Evolutionary conservation across 2,797 vertebrate genomes (phyloP).

Genomic region (Pangasius mekongensis): DNA sequence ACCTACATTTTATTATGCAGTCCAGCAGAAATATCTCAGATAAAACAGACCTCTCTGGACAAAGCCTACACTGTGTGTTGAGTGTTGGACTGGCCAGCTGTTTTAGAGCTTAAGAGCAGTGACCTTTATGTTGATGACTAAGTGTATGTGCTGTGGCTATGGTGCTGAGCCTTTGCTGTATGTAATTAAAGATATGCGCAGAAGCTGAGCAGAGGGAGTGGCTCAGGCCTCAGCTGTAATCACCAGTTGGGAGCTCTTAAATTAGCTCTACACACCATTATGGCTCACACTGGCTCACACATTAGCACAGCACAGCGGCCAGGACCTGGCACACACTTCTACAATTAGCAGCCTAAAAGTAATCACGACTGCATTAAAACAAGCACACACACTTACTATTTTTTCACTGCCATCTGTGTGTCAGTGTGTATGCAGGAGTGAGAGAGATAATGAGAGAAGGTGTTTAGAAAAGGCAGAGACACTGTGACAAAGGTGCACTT

Average conservation of each 20-base stretch:
- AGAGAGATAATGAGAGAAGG: slow-evolving; percentile 1
- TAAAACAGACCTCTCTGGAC: slow-evolving; percentile 10
- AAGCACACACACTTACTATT: slow-evolving; percentile 25
- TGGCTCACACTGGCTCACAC: slow-evolving; percentile 66
- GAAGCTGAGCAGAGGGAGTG: slow-evolving; percentile 78
- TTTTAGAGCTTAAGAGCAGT: slow-evolving; percentile 22
- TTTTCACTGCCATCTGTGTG: slow-evolving; percentile 23
- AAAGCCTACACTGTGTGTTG: neutral
- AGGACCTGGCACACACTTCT: slow-evolving; percentile 69
- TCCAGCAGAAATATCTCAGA: neutral
- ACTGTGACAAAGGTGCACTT: neutral
- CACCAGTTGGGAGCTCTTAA: slow-evolving; percentile 81
- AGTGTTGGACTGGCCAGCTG: slow-evolving; percentile 4
- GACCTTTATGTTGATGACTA: slow-evolving; percentile 28
- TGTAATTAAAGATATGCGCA: slow-evolving; percentile 80
- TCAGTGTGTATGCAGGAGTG: slow-evolving; percentile 6
- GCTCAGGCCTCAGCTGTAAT: slow-evolving; percentile 77
- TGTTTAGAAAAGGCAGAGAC: neutral
- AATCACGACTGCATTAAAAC: slow-evolving; percentile 49
- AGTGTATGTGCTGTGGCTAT: slow-evolving; percentile 57
- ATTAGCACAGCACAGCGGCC: slow-evolving; percentile 73
- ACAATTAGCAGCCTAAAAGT: slow-evolving; percentile 68
- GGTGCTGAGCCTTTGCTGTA: slow-evolving; percentile 66
- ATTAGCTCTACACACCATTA: slow-evolving; percentile 76
- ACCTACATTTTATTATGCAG: neutral